Base-by-base conservation (phyloP, 2,888 invertebrate genomes). In the Hyposoter didymator region DNA sequence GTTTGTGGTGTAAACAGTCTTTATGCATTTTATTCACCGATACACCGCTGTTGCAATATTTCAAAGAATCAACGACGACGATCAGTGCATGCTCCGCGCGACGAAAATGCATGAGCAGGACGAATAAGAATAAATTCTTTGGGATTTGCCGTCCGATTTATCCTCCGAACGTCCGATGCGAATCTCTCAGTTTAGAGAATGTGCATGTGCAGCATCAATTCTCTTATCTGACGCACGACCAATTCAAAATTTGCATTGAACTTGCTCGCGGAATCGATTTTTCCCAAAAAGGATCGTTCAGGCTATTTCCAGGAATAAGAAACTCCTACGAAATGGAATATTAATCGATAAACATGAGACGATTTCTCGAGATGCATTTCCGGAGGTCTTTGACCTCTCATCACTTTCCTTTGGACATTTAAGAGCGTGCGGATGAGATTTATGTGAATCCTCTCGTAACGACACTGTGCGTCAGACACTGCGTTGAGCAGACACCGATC, bases 361-460 rank as follows among this genome's bases (percentile, higher is more conserved):
- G 66, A 70, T 76, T 66, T 75, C 73, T 28, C 49, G 28, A n/a
- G 59, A 62, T 14, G 52, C 52, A 43, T 64, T 79, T 75, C 75
- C 85, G 78, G 85, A 75, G 82, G 75, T 78, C 84, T 45, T 78
- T 66, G 78, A 72, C 70, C 47, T 66, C 47, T 82, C 78, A 47
- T 70, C 82, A 82, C 82, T 85, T 85, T 85, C 85, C 81, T 76
- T 78, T 52, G 73, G 49, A 59, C 59, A 64, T 64, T 84, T 69
- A 52, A 78, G 64, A 82, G 66, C 73, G 69, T 69, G 75, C 22
- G 32, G 49, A 64, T 59, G 52, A 64, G 69, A 78, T 82, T 70
- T 62, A 76, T 62, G 75, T 75, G 85, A 82, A 81, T 82, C 55
- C 64, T 64, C 39, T 62, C 78, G 64, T 66, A 76, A 64, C 52